Evolutionary conservation across 2,888 invertebrate species (phyloP).

Genomic region (Punctoribates punctum): DNA sequence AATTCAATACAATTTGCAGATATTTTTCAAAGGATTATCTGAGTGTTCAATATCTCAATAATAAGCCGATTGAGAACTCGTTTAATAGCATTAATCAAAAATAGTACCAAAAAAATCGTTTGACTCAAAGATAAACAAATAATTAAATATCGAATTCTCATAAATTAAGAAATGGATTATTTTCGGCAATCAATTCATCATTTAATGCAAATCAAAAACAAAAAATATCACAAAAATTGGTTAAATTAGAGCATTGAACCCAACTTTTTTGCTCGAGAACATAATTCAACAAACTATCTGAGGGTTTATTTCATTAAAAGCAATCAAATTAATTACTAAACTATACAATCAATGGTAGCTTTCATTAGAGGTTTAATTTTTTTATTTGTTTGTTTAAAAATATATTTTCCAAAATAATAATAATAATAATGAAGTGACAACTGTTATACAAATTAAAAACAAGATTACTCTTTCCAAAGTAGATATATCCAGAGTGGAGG

Average conservation of each 20-base stretch:
- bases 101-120: not conserved
- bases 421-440: no score
- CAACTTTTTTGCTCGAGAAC: not conserved
- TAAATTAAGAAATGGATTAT: not conserved
- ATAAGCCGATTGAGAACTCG: no score
- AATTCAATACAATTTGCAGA: not conserved
- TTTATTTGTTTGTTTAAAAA: no score
- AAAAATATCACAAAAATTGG: not conserved
- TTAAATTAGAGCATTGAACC: not conserved
- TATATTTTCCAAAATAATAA: no score
- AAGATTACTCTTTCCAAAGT: no score
- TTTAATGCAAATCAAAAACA: not conserved
- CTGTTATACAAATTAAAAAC: no score
- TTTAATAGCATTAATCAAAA: no score
- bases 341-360: not conserved
- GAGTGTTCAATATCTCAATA: not conserved
- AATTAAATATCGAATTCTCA: not conserved
- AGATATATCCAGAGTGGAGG: not conserved
- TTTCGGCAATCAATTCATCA: not conserved
- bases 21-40: constrained; percentile 1
- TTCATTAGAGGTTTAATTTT: no score
- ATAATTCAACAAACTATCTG: no score
- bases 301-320: no score
- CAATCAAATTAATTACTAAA: not conserved
- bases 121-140: not conserved